A percentile compares a stretch with the other conserved stretches of the same genome.
Conservation (phyloP, 2,113 vertebrate genomes). For the Panthera tigris region DNA sequence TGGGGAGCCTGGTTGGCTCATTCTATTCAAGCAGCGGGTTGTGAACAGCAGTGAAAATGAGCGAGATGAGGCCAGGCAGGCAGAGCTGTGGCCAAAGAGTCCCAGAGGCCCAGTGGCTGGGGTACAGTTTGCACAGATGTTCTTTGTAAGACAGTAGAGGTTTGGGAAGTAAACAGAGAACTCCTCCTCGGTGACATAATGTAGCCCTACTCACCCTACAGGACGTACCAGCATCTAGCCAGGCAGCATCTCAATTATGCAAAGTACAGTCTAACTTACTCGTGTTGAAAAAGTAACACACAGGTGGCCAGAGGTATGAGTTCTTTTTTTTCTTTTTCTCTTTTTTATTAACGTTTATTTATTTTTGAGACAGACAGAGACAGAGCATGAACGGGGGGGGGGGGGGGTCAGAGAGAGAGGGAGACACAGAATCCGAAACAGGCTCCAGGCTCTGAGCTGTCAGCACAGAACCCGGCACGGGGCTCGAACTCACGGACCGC, state of each 20-base stretch:
- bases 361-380: too few species aligned
- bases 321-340: too few species aligned
- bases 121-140: neutral
- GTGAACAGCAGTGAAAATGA: conserved; percentile 26
- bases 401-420: too few species aligned
- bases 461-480: too few species aligned
- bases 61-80: conserved; percentile 9
- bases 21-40: conserved; percentile 29
- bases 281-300: neutral
- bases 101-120: neutral
- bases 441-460: too few species aligned
- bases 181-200: neutral
- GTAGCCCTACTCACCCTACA: neutral
- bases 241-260: neutral
- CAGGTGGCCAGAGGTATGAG: neutral
- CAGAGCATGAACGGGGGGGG: too few species aligned
- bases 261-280: neutral
- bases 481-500: too few species aligned
- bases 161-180: conserved; percentile 29
- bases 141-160: conserved; percentile 37
- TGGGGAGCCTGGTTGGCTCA: neutral
- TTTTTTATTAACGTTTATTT: too few species aligned
- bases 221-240: neutral
- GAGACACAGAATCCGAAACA: too few species aligned
- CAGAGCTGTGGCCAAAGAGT: neutral